phyloP scores from a whole-genome alignment of 2,888 invertebrate species.

The Eumerus sabulonum region DNA sequence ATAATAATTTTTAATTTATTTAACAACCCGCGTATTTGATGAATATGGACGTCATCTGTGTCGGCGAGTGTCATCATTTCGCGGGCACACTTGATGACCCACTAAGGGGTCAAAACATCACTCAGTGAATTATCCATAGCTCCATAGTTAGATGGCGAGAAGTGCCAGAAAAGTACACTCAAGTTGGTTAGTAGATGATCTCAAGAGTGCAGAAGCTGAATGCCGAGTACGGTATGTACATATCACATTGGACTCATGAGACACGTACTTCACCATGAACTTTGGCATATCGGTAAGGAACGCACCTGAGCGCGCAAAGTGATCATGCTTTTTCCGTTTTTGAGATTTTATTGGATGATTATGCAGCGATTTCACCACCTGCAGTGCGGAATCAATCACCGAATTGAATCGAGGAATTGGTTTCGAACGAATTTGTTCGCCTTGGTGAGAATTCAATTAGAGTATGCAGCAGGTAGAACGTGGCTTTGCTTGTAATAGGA shows the following conservation, averaged over 20 bases:
- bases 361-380: conserved; percentile 64
- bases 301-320: conserved; percentile 45
- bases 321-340: conserved; percentile 22
- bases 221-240: conserved; percentile 43
- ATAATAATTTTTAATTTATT: conserved; percentile 50
- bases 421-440: conserved; percentile 65
- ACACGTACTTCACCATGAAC: conserved; percentile 60
- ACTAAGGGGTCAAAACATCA: conserved; percentile 54
- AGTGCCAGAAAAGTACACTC: conserved; percentile 4
- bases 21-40: conserved; percentile 32
- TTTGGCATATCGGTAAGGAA: conserved; percentile 57
- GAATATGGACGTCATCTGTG: conserved; percentile 20
- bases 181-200: conserved; percentile 23
- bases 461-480: conserved; percentile 23
- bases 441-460: conserved; percentile 64
- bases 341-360: neutral
- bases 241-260: conserved; percentile 39
- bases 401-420: conserved; percentile 64
- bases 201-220: conserved; percentile 22
- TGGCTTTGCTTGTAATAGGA: neutral
- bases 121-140: conserved; percentile 61
- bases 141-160: neutral
- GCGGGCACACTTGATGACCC: conserved; percentile 55
- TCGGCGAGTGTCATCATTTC: conserved; percentile 36
- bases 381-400: conserved; percentile 66